A percentile compares a stretch with the other conserved stretches of the same genome.
phyloP scores from a whole-genome alignment of 2,888 invertebrate genomes.

The Volucella inanis region DNA sequence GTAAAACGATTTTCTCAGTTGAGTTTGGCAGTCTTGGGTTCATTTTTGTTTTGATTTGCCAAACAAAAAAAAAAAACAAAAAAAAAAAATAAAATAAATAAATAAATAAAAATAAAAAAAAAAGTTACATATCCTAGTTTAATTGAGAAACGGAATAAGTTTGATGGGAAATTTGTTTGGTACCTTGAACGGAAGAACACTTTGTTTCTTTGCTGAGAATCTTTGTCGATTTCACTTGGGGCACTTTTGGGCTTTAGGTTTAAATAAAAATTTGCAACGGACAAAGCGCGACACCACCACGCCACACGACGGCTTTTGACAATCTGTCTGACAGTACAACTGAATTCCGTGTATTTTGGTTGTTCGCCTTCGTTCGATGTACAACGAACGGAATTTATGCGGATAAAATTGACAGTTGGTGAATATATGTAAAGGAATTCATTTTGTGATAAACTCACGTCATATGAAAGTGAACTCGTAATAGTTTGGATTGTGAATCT shows the following conservation, averaged over 20 bases:
- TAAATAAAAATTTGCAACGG: not conserved
- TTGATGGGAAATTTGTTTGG: conserved; percentile 6
- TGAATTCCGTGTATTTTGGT: conserved; percentile 61
- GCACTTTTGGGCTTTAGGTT: conserved; percentile 24
- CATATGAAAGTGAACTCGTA: not conserved
- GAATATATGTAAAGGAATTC: conserved; percentile 9
- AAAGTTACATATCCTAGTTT: not conserved
- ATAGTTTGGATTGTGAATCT: not conserved
- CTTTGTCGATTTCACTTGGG: conserved; percentile 44
- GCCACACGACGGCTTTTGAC: conserved; percentile 62
- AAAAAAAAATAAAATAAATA: too few species aligned
- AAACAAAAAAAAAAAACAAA: not conserved
- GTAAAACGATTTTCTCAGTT: conserved; percentile 37
- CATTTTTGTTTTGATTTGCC: conserved; percentile 18
- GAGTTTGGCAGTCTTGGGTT: not conserved
- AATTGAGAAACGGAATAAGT: not conserved
- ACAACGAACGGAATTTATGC: conserved; percentile 36
- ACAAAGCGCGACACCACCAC: conserved; percentile 16
- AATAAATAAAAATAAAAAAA: too few species aligned
- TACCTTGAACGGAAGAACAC: conserved; percentile 37
- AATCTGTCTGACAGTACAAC: conserved; percentile 47
- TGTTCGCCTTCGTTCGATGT: conserved; percentile 49
- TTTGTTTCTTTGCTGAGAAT: conserved; percentile 7
- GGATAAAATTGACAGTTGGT: conserved; percentile 56
- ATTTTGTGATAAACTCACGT: not conserved